Base-by-base conservation (phyloP, 2,888 invertebrate species). In the Lasioglossum malachurum region DNA sequence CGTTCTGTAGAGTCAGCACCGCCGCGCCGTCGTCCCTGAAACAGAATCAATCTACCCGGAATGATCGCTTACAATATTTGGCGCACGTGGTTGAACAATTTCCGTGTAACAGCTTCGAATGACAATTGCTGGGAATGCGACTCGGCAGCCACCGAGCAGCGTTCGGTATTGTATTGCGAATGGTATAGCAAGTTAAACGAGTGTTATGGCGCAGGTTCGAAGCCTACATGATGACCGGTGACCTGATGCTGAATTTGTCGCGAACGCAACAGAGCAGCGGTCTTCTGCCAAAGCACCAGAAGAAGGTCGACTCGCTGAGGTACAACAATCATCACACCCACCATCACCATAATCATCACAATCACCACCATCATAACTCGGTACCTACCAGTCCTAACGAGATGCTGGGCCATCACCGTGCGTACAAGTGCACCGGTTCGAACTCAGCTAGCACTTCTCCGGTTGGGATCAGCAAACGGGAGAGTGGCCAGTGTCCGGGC, bases 141-240 rank as follows among this genome's bases (percentile, higher is more conserved):
- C 27, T 31, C 27, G 14, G 27, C 27, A 27, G 5, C 3, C 23
- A 0, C 23, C 27, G 60, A 27, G 49, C 23, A 23, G 49, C 49
- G 23, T 53, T 23, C 8, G 3, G 53, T 53, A 8, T 53, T 23
- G 8, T 8, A 53, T 53, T 23, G 23, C 8, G 8, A 35, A 19
- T 2, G 31, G 10, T 4, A 8, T 44, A 44, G 41, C 12, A 12
- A n/a, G 14, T 27, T 10, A 67, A 67, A 16, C 16, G 46, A 44
- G 44, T 2, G 38, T 57, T n/a, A 3, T 74, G 38, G 23, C 84
- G 95, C 80, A 97, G 98, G 95, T 98, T 98, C 96, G 98, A 98
- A 96, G 98, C 98, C 82, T 99, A 98, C 96, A 98, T 99, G 97
- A 99, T 99, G 99, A 99, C 99, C 49, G 99, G 99, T 73, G 99